Conservation (phyloP, 2,888 invertebrate species). For the Coelogynopora nodosa region DNA sequence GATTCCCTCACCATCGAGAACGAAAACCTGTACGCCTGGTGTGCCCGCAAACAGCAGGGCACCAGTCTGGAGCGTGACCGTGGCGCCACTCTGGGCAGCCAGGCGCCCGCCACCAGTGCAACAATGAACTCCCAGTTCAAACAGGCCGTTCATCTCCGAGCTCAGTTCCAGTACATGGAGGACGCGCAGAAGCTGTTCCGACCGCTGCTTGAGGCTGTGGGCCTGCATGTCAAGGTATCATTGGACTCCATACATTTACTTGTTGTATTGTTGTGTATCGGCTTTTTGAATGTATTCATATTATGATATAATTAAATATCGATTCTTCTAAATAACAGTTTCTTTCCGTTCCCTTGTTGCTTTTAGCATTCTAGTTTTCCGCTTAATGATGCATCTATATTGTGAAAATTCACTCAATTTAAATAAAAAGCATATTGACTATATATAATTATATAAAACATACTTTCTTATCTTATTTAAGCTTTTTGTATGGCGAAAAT, state of each 20-base stretch:
- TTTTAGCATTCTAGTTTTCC: too few species aligned
- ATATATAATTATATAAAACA: too few species aligned
- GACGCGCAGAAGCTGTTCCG: conserved; percentile 63
- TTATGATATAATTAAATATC: too few species aligned
- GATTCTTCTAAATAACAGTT: too few species aligned
- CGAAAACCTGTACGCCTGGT: conserved; percentile 6
- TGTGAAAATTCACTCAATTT: too few species aligned
- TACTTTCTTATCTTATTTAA: too few species aligned
- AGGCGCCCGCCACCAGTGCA: background rate
- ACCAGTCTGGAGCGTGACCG: background rate
- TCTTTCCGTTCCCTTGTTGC: too few species aligned
- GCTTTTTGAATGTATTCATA: too few species aligned
- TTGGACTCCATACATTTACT: too few species aligned
- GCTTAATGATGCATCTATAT: too few species aligned
- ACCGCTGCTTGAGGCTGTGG: conserved; percentile 80
- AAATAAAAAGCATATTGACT: too few species aligned
- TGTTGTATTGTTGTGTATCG: background rate
- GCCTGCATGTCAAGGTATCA: conserved; percentile 70
- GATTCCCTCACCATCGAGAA: background rate
- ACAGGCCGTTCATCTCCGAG: conserved; percentile 29
- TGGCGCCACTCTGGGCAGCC: background rate
- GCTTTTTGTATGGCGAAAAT: too few species aligned
- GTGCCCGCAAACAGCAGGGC: background rate
- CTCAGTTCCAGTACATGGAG: conserved; percentile 40
- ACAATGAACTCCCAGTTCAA: conserved; percentile 34